Conservation (phyloP, 2,797 vertebrate species). For the Sebastes dallii region DNA sequence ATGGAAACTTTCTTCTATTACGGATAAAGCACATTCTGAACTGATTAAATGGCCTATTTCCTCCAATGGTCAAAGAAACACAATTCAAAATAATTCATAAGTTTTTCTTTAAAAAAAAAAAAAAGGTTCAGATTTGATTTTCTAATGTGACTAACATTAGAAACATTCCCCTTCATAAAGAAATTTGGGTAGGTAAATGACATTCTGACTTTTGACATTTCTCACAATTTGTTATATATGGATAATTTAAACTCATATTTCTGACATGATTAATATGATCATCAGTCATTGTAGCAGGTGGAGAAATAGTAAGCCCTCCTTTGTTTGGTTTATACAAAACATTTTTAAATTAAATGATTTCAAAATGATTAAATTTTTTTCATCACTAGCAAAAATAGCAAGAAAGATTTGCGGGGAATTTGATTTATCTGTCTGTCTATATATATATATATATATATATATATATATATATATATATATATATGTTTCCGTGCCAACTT, state of each 20-base stretch:
- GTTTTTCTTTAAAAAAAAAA: too few relatives aligned
- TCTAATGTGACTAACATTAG: too few relatives aligned
- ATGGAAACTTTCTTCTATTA: too few relatives aligned
- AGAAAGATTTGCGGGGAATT: background rate
- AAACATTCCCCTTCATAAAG: too few relatives aligned
- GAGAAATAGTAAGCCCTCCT: background rate
- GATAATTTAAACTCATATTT: background rate
- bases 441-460: background rate
- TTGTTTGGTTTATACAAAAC: background rate
- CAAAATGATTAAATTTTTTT: background rate
- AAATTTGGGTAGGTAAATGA: too few relatives aligned
- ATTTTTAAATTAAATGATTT: background rate
- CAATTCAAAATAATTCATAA: too few relatives aligned
- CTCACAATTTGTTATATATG: background rate
- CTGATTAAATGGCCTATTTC: too few relatives aligned
- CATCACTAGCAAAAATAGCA: background rate
- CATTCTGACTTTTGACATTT: too few relatives aligned
- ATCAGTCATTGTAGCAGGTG: background rate
- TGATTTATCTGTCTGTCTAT: background rate
- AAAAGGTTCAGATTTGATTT: too few relatives aligned
- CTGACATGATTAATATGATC: background rate
- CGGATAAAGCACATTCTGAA: too few relatives aligned
- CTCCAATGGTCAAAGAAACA: too few relatives aligned
- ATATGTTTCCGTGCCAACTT: background rate
- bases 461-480: too few relatives aligned